Evolutionary conservation across 2,888 invertebrate species (phyloP).

Genomic region (Nineta flava): DNA sequence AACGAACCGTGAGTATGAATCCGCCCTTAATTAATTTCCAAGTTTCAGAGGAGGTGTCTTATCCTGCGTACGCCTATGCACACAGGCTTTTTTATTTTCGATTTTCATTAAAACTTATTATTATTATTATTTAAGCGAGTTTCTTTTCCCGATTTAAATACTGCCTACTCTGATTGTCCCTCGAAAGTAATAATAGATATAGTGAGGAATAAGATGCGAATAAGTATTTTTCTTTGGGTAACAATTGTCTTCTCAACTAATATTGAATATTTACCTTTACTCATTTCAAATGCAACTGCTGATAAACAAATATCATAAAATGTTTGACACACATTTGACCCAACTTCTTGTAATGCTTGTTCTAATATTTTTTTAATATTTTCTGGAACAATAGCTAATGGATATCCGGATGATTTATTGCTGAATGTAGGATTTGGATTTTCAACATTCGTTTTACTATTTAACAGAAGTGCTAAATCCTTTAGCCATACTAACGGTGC

Average conservation of each 20-base stretch:
- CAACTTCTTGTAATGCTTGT: conserved; percentile 38
- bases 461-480: conserved; percentile 47
- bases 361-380: conserved; percentile 27
- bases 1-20: no score
- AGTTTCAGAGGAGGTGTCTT: no score
- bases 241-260: no score
- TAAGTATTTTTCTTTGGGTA: background rate
- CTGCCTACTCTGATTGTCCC: no score
- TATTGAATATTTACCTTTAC: conserved; percentile 34
- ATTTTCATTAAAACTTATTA: no score
- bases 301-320: conserved; percentile 57
- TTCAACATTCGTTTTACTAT: conserved; percentile 43
- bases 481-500: conserved; percentile 58
- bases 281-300: conserved; percentile 55
- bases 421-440: conserved; percentile 44
- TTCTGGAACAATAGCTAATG: conserved; percentile 30
- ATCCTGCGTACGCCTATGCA: no score
- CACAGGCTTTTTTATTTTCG: no score
- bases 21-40: no score
- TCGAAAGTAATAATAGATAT: no score
- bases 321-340: conserved; percentile 42
- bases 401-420: conserved; percentile 37
- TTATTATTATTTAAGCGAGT: no score
- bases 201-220: no score
- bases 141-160: background rate